Conservation (phyloP, 2,113 vertebrate species). For the Rhizomys pruinosus region DNA sequence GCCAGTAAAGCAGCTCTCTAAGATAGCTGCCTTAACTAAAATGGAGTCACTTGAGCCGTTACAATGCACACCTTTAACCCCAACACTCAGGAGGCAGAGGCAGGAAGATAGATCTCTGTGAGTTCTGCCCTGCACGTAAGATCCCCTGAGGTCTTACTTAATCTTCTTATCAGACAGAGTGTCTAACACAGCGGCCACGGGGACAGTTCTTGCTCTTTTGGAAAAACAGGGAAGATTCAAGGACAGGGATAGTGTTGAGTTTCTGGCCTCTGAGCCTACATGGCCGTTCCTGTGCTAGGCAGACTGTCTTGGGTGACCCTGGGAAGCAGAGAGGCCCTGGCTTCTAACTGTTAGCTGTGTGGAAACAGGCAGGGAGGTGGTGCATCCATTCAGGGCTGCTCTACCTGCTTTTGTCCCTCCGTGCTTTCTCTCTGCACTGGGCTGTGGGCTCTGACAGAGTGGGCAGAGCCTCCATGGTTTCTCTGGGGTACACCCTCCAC, state of each 20-base stretch:
- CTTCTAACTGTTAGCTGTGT: accelerated
- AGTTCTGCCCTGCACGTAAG: no score
- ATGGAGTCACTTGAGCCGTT: no score
- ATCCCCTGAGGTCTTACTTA: no score
- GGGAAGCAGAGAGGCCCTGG: not conserved
- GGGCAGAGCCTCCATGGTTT: accelerated
- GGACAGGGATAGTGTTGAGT: not conserved
- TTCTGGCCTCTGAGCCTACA: accelerated
- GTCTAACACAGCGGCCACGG: not conserved
- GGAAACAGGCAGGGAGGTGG: not conserved
- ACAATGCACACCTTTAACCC: no score
- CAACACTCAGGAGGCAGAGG: no score
- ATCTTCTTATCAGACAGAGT: not conserved
- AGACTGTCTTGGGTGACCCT: not conserved
- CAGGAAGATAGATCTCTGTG: no score
- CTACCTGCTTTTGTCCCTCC: not conserved
- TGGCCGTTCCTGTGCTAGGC: accelerated
- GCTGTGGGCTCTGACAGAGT: not conserved
- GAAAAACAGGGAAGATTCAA: accelerated
- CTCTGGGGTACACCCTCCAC: accelerated
- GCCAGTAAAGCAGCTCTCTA: no score
- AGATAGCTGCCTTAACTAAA: no score
- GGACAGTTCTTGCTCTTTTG: not conserved
- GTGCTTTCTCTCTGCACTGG: not conserved
- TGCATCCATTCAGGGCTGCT: not conserved